Base-by-base conservation (phyloP, 2,113 vertebrate genomes). In the Caranx melampygus region DNA sequence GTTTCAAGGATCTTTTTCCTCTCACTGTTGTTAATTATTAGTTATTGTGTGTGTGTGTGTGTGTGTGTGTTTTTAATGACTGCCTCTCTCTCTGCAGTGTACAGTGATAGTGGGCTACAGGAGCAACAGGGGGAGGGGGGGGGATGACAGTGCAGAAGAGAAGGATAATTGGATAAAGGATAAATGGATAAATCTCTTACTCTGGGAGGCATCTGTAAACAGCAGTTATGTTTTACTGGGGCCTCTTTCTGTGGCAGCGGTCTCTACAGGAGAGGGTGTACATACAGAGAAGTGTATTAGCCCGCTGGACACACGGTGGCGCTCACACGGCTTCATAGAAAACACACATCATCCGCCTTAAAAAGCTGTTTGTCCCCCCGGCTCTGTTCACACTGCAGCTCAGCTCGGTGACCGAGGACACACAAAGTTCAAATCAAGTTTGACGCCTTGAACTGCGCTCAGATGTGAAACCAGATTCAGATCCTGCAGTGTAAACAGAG, bases 151-250 rank as follows among this genome's bases (percentile, higher is more conserved):
- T 91, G 91, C 88, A 91, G 89, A 90, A 92, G 88, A 92, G 88
- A 90, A 94, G 90, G 89, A 87, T 90, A 88, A 89, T 87, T 88
- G 91, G 92, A 94, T 91, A 93, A 92, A 92, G 89, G 92, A 91
- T 88, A 91, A 93, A 92, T 90, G 89, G 86, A 90, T 26, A 26
- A 26, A 26, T 89, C 66, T 94, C 94, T 95, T 95, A 95, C 94
- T 94, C 93, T 95, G 89, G 92, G 91, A 93, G 90, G 91, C 88
- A 90, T 94, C 94, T 94, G 94, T 90, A 95, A 93, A 94, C 94
- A 94, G 94, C 93, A 94, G 94, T 88, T 93, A 94, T 94, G 93
- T 92, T 93, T 95, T 93, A 94, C 90, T 88, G 94, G 92, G 87
- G 89, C 88, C 88, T 94, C 93, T 94, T 93, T 95, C 92, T 93